phyloP scores from a whole-genome alignment of 2,888 invertebrate genomes.

The Diplolepis rosae region DNA sequence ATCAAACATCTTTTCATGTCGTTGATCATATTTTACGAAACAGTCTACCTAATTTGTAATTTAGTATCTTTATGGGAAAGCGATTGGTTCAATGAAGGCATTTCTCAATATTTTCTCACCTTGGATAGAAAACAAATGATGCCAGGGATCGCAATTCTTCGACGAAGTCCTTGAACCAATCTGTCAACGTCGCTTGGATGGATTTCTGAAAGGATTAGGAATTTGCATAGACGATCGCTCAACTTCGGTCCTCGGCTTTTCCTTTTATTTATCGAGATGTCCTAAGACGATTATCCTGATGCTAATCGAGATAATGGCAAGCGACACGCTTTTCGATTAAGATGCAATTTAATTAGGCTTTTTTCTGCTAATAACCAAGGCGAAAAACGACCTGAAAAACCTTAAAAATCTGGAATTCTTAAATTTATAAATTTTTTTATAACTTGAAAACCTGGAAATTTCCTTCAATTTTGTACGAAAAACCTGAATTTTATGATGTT shows the following conservation, averaged over 20 bases:
- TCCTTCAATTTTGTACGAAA: no score
- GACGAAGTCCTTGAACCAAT: constrained; percentile 60
- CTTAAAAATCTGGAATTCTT: no score
- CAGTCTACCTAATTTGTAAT: not conserved
- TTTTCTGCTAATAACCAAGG: no score
- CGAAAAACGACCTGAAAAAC: no score
- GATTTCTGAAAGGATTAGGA: constrained; percentile 71
- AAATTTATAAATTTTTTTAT: no score
- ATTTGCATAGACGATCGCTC: constrained; percentile 73
- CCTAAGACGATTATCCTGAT: not conserved
- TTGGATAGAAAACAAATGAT: constrained; percentile 23
- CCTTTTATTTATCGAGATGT: constrained; percentile 34
- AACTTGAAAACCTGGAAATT: no score
- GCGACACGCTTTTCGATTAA: not conserved
- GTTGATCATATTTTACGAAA: not conserved
- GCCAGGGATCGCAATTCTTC: constrained; percentile 16
- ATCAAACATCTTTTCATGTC: constrained; percentile 2
- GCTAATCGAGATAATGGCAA: constrained; percentile 11
- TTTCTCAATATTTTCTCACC: constrained; percentile 29
- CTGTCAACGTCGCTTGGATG: constrained; percentile 70
- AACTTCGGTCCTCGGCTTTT: constrained; percentile 52
- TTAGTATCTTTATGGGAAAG: not conserved
- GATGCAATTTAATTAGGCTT: not conserved
- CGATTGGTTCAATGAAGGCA: not conserved
- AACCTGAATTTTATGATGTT: no score